Evolutionary conservation across 1,140 invertebrate species (phyloP), one percentile per base, ranked within the genome.

Genomic region (Aphidius ervi): DNA sequence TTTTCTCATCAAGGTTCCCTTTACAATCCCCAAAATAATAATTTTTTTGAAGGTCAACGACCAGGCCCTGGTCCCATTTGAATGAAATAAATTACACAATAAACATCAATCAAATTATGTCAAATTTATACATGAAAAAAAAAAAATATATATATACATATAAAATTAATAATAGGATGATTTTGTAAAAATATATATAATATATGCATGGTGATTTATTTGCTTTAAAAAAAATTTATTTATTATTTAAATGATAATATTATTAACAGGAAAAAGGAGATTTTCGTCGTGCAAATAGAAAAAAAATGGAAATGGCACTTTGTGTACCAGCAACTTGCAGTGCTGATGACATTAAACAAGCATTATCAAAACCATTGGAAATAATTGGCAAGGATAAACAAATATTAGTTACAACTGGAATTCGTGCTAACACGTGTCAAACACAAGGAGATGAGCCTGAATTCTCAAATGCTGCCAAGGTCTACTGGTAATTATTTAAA

Each of bases 281-380:
- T 53, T 62, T 62, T 37, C 57, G 65, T 56, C 62, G 62, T 6
- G 52, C 62, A 2, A 61, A 50, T 16, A 59, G 65, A 46, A 64
- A 63, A 10, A 46, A 9, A 9, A 16, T 63, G 31, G 54, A 77
- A 63, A 65, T 75, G 68, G 77, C 75, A 3, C 47, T 81, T 6
- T 81, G 79, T 61, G 67, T 79, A 31, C 77, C 77, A 4, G 59
- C 72, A 5, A 57, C 66, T 7, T 79, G 77, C 45, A 61, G 50
- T 41, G 45, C 65, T 1, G 48, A 64, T 3, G 75, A 78, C 37
- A 50, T 72, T n/a, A 45, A 61, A n/a, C 39, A 16, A 2, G 69
- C 68, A 16, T 46, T 72, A 9, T 46, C 48, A 31, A 61, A 56
- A 8, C 65, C 69, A 0, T 62, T 67, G 6, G 42, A 61, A 6